Conservation (phyloP, 64 coral and sea anemone species). For the Stichodactyla mertensii region DNA sequence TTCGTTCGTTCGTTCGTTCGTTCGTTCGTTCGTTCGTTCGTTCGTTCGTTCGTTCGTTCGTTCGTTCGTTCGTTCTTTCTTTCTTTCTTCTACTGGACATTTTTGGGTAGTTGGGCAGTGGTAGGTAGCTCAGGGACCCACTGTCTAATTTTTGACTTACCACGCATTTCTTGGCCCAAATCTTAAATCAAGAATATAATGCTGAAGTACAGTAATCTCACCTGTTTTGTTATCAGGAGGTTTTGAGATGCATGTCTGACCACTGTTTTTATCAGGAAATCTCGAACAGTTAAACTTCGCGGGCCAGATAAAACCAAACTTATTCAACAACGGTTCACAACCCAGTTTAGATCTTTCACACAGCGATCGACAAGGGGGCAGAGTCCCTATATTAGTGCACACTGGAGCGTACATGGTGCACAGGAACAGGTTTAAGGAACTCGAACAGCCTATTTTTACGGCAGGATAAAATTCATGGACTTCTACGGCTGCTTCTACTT, state of each 20-base stretch:
- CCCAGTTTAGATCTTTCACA: slow-evolving; percentile 52
- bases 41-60: too few relatives aligned
- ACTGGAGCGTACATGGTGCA: slow-evolving; percentile 54
- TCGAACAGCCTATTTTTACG: slow-evolving; percentile 44
- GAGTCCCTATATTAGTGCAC: slow-evolving; percentile 2
- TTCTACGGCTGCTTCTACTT: slow-evolving; percentile 27
- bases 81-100: too few relatives aligned
- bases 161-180: too few relatives aligned
- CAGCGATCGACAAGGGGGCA: slow-evolving; percentile 31
- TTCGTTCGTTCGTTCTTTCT: too few relatives aligned
- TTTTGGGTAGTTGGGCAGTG: too few relatives aligned
- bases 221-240: not conserved
- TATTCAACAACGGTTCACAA: slow-evolving; percentile 53
- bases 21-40: too few relatives aligned
- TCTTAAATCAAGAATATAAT: too few relatives aligned
- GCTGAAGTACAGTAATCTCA: not conserved
- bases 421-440: slow-evolving; percentile 25
- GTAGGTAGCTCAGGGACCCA: too few relatives aligned
- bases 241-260: not conserved
- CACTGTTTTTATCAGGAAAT: slow-evolving; percentile 33
- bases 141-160: too few relatives aligned
- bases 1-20: too few relatives aligned
- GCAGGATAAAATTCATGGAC: slow-evolving; percentile 32
- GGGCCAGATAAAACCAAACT: slow-evolving; percentile 82
- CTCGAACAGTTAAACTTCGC: slow-evolving; percentile 65